These are phyloP conservation scores for Osmerus mordax DNA, from an alignment of 2,113 vertebrate genomes.

Conservation along the genomic window DNA sequence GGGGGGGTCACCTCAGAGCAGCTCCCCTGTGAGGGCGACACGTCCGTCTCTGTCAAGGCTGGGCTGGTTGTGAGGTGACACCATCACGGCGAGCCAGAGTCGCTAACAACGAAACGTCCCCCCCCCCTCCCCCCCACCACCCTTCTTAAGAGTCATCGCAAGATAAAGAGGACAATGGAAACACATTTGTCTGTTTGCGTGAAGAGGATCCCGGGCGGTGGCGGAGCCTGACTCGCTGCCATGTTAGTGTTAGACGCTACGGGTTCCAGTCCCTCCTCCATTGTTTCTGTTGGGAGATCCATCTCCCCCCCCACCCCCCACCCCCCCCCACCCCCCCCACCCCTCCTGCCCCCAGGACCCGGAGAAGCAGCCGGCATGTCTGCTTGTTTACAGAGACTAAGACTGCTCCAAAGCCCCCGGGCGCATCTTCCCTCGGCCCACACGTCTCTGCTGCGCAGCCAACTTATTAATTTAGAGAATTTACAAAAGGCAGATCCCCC, in stretches of 20 bases:
- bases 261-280: conserved; percentile 45
- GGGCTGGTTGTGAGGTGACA: neutral
- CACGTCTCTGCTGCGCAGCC: conserved; percentile 58
- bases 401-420: conserved; percentile 66
- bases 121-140: no score
- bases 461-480: conserved; percentile 72
- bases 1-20: conserved; percentile 35
- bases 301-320: conserved; percentile 21
- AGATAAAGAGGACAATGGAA: conserved; percentile 17
- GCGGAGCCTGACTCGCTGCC: conserved; percentile 22
- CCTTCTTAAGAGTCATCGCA: neutral
- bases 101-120: no score
- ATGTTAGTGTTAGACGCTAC: conserved; percentile 53
- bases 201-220: conserved; percentile 24
- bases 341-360: conserved; percentile 45
- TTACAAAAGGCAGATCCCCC: conserved; percentile 62
- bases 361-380: conserved; percentile 59
- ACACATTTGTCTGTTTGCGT: conserved; percentile 33
- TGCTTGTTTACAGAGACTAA: conserved; percentile 85
- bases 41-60: neutral
- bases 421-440: conserved; percentile 59
- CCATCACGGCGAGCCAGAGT: conserved; percentile 1
- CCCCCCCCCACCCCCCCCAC: no score
- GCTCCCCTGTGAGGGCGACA: conserved; percentile 27
- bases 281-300: conserved; percentile 56